Conservation (phyloP, 2,888 invertebrate species). For the Carabus problematicus region DNA sequence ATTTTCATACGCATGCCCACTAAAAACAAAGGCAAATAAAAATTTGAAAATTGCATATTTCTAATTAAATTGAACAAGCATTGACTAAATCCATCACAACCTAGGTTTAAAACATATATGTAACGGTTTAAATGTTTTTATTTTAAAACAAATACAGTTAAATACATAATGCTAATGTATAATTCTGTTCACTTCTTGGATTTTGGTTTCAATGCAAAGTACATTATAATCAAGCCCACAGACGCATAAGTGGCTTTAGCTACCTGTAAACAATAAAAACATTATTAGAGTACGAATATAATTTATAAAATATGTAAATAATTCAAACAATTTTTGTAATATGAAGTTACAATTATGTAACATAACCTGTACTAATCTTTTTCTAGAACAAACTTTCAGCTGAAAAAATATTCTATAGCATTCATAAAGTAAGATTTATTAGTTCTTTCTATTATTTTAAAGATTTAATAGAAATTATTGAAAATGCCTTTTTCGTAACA, state of each 20-base stretch:
- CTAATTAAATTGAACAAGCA: too few relatives aligned
- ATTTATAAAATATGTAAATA: not conserved
- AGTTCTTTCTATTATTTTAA: not conserved
- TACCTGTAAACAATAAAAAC: conserved; percentile 61
- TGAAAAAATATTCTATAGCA: not conserved
- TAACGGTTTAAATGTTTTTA: conserved; percentile 10
- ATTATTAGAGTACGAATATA: conserved; percentile 2
- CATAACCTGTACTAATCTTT: not conserved
- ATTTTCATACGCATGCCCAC: not conserved
- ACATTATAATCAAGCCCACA: conserved; percentile 66
- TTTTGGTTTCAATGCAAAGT: conserved; percentile 70
- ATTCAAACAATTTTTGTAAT: not conserved
- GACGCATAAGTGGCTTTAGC: conserved; percentile 73
- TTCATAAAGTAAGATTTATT: not conserved
- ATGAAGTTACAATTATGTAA: conserved; percentile 17
- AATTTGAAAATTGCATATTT: too few relatives aligned
- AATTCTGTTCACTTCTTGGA: conserved; percentile 29
- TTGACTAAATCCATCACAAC: too few relatives aligned
- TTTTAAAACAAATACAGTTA: conserved; percentile 7
- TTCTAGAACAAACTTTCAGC: not conserved
- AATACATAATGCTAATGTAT: conserved; percentile 28
- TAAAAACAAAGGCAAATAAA: too few relatives aligned
- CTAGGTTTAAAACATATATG: not conserved
- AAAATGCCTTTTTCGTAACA: conserved; percentile 3
- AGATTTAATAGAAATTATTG: not conserved